These are phyloP conservation scores for Augiades crinisus DNA, from an alignment of 2,888 invertebrate species.

Conservation along the genomic window DNA sequence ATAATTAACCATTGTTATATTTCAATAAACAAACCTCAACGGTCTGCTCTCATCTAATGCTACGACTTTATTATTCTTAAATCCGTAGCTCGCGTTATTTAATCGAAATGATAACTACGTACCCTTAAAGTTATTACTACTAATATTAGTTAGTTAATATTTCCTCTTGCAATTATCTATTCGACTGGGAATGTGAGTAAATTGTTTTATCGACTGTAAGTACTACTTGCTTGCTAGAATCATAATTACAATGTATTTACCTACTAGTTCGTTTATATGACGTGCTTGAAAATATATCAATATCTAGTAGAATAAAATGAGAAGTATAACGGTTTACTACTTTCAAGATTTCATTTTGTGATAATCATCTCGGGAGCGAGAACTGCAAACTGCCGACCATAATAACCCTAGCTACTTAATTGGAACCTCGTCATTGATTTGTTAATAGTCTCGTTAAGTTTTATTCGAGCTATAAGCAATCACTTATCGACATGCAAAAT, in stretches of 20 bases:
- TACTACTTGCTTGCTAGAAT: slow-evolving; percentile 15
- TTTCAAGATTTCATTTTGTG: slow-evolving; percentile 67
- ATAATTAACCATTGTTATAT: slow-evolving; percentile 42
- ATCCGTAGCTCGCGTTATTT: too few species aligned
- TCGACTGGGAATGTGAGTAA: background rate
- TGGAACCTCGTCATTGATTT: slow-evolving; percentile 69
- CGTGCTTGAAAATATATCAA: background rate
- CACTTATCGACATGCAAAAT: slow-evolving; percentile 46
- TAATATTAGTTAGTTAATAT: background rate
- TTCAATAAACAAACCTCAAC: slow-evolving; percentile 39
- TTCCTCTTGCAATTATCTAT: background rate
- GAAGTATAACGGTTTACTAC: slow-evolving; percentile 33
- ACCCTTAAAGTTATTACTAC: background rate
- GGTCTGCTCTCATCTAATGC: slow-evolving; percentile 34
- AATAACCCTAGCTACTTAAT: slow-evolving; percentile 64
- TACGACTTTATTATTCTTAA: slow-evolving; percentile 45
- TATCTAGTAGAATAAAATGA: background rate
- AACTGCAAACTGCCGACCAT: slow-evolving; percentile 51
- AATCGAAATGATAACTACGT: background rate
- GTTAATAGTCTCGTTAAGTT: slow-evolving; percentile 67
- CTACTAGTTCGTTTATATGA: background rate
- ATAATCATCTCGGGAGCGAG: slow-evolving; percentile 55
- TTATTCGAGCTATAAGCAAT: slow-evolving; percentile 54
- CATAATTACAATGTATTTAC: slow-evolving; percentile 24
- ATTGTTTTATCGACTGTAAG: slow-evolving; percentile 9